Evolutionary conservation across 2,797 vertebrate genomes (phyloP), one percentile per base, ranked within the genome.

Genomic region (Megaceryle alcyon): DNA sequence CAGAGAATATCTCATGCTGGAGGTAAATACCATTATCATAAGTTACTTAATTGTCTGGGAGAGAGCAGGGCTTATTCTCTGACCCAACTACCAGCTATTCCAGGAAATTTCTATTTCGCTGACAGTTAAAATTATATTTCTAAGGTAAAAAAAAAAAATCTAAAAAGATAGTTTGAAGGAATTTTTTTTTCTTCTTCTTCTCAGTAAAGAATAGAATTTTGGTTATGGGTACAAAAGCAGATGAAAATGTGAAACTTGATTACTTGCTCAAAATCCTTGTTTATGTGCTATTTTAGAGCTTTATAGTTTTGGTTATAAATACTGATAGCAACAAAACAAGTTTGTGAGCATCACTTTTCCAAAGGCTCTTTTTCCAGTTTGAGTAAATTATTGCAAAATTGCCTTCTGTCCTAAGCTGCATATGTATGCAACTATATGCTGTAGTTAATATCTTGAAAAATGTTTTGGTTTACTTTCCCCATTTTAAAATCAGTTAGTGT

Each of bases 71-170:
- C 20, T 70, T 79, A 70, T 51, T 86, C 56, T 75, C 46, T 33
- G 41, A 37, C 53, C 19, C 25, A 56, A 5, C 25, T 65, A 65
- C 35, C 11, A 18, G 21, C 12, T 83, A 49, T 37, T 49, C 43
- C n/a, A 41, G n/a, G 35, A 83, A 39, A 61, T 80, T 76, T 76
- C 14, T 65, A 25, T 54, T 79, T 54, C 18, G 61, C 6, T 66
- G 25, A 14, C 18, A 64, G 49, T 35, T 44, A 73, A 75, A 75
- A 70, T 33, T 29, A 4, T 35, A 49, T 70, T 49, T 49, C 6
- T 51, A 61, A 41, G 4, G 19, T 17, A 0, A 0, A 6, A 53
- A 23, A 37, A 25, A 9, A 48, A 43, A 60, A 43, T 22, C 2
- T 31, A 46, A 44, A 31, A 26, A 69, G n/a, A 13, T 5, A 53